Percentiles rank a stretch among this genome's conserved stretches.
phyloP scores from a whole-genome alignment of 2,113 vertebrate genomes.

The Pedetes capensis region DNA sequence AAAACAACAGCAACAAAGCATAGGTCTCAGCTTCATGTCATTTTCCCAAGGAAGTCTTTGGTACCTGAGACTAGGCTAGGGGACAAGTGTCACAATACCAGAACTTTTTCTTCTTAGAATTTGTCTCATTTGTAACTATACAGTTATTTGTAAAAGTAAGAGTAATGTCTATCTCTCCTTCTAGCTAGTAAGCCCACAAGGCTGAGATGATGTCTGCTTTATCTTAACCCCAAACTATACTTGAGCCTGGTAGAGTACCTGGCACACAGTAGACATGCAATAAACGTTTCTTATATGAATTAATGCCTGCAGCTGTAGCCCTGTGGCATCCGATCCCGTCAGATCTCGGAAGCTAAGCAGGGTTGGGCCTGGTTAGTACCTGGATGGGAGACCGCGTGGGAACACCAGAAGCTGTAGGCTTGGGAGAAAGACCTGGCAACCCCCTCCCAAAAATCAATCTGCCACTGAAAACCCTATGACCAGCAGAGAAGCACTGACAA shows the following conservation, averaged over 20 bases:
- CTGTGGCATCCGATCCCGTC: too few species aligned
- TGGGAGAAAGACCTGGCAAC: too few species aligned
- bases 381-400: too few species aligned
- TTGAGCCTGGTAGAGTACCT: background rate
- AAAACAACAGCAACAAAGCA: too few species aligned
- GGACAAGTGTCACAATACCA: background rate
- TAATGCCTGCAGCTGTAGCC: too few species aligned
- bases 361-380: too few species aligned
- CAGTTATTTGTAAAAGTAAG: background rate
- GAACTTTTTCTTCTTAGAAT: background rate
- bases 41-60: background rate
- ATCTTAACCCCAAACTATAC: too few species aligned
- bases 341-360: too few species aligned
- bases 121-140: background rate
- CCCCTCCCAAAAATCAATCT: too few species aligned
- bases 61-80: background rate
- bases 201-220: background rate
- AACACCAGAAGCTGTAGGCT: too few species aligned
- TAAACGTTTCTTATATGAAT: background rate
- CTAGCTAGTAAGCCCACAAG: background rate
- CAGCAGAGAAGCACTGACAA: too few species aligned
- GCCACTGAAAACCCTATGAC: too few species aligned
- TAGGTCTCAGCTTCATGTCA: background rate
- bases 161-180: background rate
- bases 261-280: background rate